Evolutionary conservation across 2,797 vertebrate species (phyloP).

Genomic region (Molossus alvarezi): DNA sequence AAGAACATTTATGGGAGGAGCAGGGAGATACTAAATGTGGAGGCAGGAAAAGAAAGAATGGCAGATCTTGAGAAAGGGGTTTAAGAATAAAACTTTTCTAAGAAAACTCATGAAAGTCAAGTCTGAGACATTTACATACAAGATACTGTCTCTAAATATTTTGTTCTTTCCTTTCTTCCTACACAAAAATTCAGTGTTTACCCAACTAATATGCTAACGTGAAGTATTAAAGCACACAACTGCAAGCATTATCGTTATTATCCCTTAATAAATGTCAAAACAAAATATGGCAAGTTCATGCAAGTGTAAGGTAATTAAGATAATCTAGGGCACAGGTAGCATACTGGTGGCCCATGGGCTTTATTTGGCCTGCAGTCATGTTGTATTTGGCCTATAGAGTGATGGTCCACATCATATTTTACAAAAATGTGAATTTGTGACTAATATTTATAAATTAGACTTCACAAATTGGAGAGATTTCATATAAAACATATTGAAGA

Average conservation of each 20-base stretch:
- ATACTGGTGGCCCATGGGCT: background rate
- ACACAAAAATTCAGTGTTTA: slow-evolving; percentile 55
- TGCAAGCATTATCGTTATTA: slow-evolving; percentile 29
- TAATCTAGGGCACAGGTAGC: background rate
- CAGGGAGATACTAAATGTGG: slow-evolving; percentile 18
- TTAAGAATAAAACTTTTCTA: slow-evolving; percentile 46
- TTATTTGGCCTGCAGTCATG: background rate
- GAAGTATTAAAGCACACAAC: slow-evolving; percentile 49
- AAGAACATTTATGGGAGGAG: slow-evolving; percentile 69
- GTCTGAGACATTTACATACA: background rate
- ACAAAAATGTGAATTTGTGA: background rate
- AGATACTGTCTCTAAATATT: background rate
- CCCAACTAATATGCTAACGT: slow-evolving; percentile 28
- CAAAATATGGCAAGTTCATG: slow-evolving; percentile 40
- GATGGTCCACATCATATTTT: background rate
- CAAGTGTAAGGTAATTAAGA: background rate
- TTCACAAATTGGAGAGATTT: slow-evolving; percentile 30
- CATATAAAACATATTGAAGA: slow-evolving; percentile 50
- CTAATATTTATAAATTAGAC: slow-evolving; percentile 31
- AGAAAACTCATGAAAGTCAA: slow-evolving; percentile 16
- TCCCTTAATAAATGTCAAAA: slow-evolving; percentile 64
- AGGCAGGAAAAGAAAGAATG: slow-evolving; percentile 6
- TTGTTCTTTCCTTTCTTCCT: slow-evolving; percentile 53
- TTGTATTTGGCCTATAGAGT: background rate
- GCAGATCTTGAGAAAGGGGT: background rate